These are phyloP conservation scores for Agonopterix heracliana DNA, from an alignment of 2,888 invertebrate species.

Conservation along the genomic window DNA sequence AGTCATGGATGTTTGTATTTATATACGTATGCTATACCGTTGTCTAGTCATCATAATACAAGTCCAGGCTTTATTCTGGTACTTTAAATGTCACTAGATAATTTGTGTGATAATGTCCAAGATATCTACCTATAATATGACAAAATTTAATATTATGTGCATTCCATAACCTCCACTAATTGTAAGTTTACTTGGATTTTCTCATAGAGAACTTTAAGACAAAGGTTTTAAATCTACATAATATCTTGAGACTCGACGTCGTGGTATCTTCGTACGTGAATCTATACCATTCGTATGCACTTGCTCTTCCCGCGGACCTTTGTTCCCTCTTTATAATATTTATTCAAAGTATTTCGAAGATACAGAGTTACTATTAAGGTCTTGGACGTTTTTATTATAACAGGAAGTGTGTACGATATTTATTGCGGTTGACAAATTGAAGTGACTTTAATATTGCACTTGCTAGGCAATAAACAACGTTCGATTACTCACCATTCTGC, in stretches of 20 bases:
- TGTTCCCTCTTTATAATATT: not conserved
- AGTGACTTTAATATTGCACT: conserved; percentile 38
- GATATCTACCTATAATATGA: no score
- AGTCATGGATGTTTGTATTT: no score
- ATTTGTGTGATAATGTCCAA: no score
- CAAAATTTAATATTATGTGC: no score
- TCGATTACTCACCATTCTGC: conserved; percentile 56
- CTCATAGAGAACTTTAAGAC: conserved; percentile 21
- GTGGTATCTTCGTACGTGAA: conserved; percentile 60
- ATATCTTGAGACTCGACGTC: conserved; percentile 37
- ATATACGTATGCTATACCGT: no score
- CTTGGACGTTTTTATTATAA: conserved; percentile 28
- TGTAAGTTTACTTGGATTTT: not conserved
- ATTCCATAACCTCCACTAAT: not conserved
- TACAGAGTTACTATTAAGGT: conserved; percentile 23
- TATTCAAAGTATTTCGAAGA: conserved; percentile 13
- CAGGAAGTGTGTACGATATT: conserved; percentile 40
- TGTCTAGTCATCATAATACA: no score
- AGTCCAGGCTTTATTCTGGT: no score
- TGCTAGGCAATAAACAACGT: conserved; percentile 39
- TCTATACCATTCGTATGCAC: conserved; percentile 36
- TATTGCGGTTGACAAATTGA: conserved; percentile 29
- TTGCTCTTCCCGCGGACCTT: conserved; percentile 27
- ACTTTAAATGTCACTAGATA: no score
- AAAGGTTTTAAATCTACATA: conserved; percentile 50